Evolutionary conservation across 2,113 vertebrate genomes (phyloP).

Genomic region (Trichomycterus rosablanca): DNA sequence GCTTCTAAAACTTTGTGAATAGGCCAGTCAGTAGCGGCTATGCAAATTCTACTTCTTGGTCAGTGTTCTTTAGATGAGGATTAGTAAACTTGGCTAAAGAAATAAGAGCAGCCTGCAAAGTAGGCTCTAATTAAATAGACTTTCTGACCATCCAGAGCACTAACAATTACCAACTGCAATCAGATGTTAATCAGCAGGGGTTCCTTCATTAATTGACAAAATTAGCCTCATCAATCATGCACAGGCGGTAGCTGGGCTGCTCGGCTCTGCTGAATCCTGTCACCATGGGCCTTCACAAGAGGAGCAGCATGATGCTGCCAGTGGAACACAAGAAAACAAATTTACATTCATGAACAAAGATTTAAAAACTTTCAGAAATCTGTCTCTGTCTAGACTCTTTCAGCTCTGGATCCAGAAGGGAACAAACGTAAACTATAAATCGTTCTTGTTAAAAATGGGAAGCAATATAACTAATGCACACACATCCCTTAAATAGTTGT

Average conservation of each 20-base stretch:
- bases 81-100: no score
- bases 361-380: not conserved
- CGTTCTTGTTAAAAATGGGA: no score
- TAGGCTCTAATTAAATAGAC: conserved; percentile 65
- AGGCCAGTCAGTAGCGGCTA: no score
- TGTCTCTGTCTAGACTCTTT: no score
- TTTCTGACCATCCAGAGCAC: conserved; percentile 65
- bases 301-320: conserved; percentile 52
- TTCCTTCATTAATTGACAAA: conserved; percentile 75
- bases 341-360: not conserved
- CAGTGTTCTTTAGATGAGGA: no score
- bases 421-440: no score
- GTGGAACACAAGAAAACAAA: not conserved
- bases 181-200: conserved; percentile 73
- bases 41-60: no score
- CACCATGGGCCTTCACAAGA: conserved; percentile 57
- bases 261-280: conserved; percentile 48
- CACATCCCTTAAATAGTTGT: no score
- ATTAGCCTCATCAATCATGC: conserved; percentile 76
- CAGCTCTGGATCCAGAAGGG: no score
- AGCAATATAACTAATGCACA: no score
- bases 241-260: conserved; percentile 55
- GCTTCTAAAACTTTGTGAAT: no score
- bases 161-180: conserved; percentile 72
- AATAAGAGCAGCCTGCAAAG: no score